Percentiles rank a stretch among this genome's conserved stretches.
Evolutionary conservation across 2,888 invertebrate species (phyloP).

Genomic region (Heliconius cydno): DNA sequence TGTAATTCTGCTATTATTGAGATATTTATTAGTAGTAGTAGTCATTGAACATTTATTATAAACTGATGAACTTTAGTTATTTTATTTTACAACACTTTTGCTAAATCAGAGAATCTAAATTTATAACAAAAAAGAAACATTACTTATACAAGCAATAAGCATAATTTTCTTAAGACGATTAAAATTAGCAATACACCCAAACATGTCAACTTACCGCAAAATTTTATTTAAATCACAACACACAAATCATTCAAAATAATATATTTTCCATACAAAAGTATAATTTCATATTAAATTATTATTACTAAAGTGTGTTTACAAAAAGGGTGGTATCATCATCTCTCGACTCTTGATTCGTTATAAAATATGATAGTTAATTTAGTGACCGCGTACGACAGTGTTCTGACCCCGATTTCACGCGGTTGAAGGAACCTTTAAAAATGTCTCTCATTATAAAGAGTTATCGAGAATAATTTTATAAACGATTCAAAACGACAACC

Average conservation of each 20-base stretch:
- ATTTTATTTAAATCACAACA: background rate
- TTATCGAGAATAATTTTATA: constrained; percentile 44
- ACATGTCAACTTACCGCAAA: background rate
- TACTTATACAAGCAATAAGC: background rate
- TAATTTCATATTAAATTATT: background rate
- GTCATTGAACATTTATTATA: background rate
- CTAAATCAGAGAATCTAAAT: background rate
- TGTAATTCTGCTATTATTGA: background rate
- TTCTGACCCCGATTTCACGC: constrained; percentile 61
- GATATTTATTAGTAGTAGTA: background rate
- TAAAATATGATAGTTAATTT: constrained; percentile 72
- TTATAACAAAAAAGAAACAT: background rate
- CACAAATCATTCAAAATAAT: background rate
- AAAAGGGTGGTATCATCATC: constrained; percentile 57
- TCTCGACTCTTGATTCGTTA: constrained; percentile 50
- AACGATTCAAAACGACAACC: constrained; percentile 36
- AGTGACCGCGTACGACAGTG: constrained; percentile 50
- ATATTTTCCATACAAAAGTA: background rate
- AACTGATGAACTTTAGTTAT: background rate
- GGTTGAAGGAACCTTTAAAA: constrained; percentile 52
- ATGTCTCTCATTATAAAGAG: constrained; percentile 42
- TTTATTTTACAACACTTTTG: background rate
- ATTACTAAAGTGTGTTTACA: background rate
- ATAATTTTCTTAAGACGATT: constrained; percentile 22
- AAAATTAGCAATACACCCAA: constrained; percentile 1